phyloP scores from a whole-genome alignment of 2,113 vertebrate genomes.

The Myiagra hebetior region DNA sequence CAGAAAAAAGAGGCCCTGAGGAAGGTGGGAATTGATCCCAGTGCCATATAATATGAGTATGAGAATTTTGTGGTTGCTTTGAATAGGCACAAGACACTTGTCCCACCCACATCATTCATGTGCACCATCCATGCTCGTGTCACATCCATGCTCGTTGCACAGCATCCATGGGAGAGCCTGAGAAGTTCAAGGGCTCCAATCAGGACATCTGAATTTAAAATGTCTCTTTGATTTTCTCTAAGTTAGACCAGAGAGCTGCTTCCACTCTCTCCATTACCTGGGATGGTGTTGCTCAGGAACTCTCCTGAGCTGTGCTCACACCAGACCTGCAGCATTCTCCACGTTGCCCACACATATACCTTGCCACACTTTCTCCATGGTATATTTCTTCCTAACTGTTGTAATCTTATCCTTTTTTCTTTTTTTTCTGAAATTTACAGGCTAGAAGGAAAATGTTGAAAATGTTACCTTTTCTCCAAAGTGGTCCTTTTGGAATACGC shows the following conservation, averaged over 20 bases:
- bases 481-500: constrained; percentile 13
- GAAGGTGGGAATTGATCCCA: neutral
- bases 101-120: neutral
- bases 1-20: neutral
- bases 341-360: neutral
- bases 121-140: neutral
- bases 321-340: rapidly evolving
- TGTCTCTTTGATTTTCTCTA: neutral
- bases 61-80: neutral
- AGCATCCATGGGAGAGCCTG: neutral
- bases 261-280: neutral
- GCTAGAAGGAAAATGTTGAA: constrained; percentile 52
- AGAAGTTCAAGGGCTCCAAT: neutral
- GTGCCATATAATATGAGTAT: neutral
- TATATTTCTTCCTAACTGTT: neutral
- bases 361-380: neutral
- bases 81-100: neutral
- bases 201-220: neutral
- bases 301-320: neutral
- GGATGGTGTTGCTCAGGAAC: neutral
- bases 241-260: neutral
- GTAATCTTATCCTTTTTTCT: neutral
- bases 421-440: constrained; percentile 18
- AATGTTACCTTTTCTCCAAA: constrained; percentile 56
- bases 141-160: neutral